phyloP scores from a whole-genome alignment of 2,113 vertebrate genomes.

The Connochaetes taurinus region DNA sequence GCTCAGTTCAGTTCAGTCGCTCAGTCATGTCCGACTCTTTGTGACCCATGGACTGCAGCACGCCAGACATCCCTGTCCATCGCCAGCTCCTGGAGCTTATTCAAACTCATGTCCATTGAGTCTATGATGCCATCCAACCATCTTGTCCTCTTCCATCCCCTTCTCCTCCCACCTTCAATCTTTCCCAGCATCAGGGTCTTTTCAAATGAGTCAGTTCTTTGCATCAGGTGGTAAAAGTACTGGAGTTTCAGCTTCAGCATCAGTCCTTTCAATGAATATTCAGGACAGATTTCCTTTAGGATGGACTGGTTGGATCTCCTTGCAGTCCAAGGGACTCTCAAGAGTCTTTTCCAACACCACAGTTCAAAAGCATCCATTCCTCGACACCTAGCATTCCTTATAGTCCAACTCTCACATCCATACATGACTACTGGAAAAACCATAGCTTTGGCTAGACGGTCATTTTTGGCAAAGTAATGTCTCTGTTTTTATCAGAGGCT shows the following conservation, averaged over 20 bases:
- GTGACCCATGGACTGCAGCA: neutral
- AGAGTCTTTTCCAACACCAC: neutral
- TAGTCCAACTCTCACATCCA: neutral
- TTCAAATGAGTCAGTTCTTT: neutral
- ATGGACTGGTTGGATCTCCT: neutral
- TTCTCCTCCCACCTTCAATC: neutral
- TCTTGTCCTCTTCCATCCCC: neutral
- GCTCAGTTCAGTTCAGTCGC: neutral
- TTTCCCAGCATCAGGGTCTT: neutral
- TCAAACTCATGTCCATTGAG: neutral
- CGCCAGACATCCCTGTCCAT: neutral
- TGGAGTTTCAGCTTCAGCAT: neutral
- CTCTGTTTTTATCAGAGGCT: neutral
- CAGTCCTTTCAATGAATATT: neutral
- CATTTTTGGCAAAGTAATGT: neutral
- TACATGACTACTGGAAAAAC: neutral
- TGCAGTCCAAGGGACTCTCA: neutral
- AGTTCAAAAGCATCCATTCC: neutral
- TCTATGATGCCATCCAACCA: neutral
- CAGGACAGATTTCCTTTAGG: neutral
- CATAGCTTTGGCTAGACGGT: neutral
- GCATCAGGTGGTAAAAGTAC: neutral
- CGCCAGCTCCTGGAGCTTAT: fast-evolving
- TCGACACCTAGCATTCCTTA: neutral
- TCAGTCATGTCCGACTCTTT: neutral